These are phyloP conservation scores for Tragelaphus scriptus DNA, from an alignment of 2,113 vertebrate species.

Conservation along the genomic window DNA sequence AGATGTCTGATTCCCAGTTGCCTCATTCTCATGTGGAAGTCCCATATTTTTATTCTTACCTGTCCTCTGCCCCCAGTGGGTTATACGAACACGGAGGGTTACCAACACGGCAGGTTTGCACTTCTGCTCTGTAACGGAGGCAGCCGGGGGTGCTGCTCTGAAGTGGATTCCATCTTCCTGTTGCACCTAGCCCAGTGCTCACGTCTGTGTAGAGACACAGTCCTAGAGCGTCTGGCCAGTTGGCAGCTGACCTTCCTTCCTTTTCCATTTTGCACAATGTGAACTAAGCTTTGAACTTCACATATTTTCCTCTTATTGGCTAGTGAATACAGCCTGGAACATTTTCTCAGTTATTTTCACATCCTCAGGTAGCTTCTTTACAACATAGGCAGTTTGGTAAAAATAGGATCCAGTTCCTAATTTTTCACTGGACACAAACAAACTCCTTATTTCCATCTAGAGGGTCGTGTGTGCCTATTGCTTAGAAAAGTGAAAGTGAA, in stretches of 20 bases:
- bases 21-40: not conserved
- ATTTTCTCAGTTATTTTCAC: not conserved
- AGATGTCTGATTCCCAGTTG: not conserved
- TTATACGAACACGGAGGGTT: fast-evolving
- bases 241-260: not conserved
- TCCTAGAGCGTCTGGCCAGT: not conserved
- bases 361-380: not conserved
- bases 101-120: fast-evolving
- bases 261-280: not conserved
- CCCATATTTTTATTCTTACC: not conserved
- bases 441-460: not conserved
- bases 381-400: not conserved
- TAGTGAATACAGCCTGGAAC: not conserved
- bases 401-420: not conserved
- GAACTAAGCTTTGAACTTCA: not conserved
- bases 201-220: not conserved
- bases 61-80: not conserved
- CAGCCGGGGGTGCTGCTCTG: not conserved
- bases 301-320: not conserved
- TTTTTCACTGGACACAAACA: not conserved
- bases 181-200: not conserved
- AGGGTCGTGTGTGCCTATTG: not conserved
- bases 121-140: not conserved
- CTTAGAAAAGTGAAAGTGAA: not conserved
- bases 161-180: too few species aligned